Base-by-base conservation (phyloP, 1,140 invertebrate genomes). In the Atopsyche davidsoni region DNA sequence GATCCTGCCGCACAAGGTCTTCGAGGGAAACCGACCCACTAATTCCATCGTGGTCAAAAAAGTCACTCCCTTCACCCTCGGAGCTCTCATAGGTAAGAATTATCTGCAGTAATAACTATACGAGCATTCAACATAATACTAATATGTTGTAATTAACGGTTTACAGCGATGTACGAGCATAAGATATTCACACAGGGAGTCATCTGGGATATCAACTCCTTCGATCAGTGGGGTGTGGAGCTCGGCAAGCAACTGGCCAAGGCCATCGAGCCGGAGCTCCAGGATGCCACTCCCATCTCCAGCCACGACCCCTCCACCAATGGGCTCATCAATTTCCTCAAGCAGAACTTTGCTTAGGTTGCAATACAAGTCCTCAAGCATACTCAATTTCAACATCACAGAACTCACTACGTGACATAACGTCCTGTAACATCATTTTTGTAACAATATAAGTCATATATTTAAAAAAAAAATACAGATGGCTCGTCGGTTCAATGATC, bases 161-260 rank as follows among this genome's bases (percentile, higher is more conserved):
- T 81, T 81, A 22, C 69, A 93, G 91, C 89, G 16, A 81, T 93
- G 67, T 99, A 99, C 68, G 96, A 99, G 70, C 93, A 97, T 66
- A 99, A 99, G 73, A 99, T 99, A 59, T 99, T 99, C 75, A 84
- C 87, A 2, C 96, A 99, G 75, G 96, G 96, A 47, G 81, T 96
- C 11, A 93, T 99, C 60, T 99, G 97, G 97, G 89, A 97, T 68
- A 97, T 99, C 62, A 99, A 99, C 70, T 98, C 96, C 0, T 99
- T 88, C 72, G 97, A 99, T 76, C 97, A 99, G 70, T 99, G 96
- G 95, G 97, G 96, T 36, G 96, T 99, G 50, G 97, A 99, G 72
- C 78, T 99, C 36, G 97, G 96, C 17, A 99, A 99, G 72, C 92
- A 98, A 65, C 73, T 99, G 58, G 97, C 97, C 9, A 98, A 98